phyloP scores from a whole-genome alignment of 2,888 invertebrate genomes.

The Flexamia atlantica region DNA sequence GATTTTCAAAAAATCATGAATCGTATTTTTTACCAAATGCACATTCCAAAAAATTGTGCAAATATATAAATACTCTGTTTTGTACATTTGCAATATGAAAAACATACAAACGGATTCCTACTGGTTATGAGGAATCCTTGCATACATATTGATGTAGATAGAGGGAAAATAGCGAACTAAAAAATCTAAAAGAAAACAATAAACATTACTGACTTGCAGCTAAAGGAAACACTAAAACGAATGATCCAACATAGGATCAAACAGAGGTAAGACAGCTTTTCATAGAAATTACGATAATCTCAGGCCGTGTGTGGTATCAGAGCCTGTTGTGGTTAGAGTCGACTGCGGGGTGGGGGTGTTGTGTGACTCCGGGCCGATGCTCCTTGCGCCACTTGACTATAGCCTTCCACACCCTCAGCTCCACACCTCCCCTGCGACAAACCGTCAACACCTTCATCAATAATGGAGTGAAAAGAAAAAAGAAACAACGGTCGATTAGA shows the following conservation, averaged over 20 bases:
- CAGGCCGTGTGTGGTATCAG: conserved; percentile 11
- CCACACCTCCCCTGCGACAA: conserved; percentile 84
- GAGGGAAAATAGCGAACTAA: no score
- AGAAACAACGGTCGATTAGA: no score
- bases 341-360: neutral
- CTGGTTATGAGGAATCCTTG: no score
- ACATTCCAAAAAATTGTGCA: no score
- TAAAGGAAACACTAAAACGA: neutral
- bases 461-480: no score
- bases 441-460: no score
- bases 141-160: no score
- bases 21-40: no score
- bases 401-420: conserved; percentile 91
- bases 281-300: conserved; percentile 15
- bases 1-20: no score
- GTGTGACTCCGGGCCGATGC: conserved; percentile 64
- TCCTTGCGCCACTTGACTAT: conserved; percentile 80
- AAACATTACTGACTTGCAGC: neutral
- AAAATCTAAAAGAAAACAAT: neutral
- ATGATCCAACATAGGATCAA: neutral
- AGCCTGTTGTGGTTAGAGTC: conserved; percentile 46
- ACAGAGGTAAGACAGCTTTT: neutral
- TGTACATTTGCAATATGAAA: no score
- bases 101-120: no score
- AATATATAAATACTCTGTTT: no score